Base-by-base conservation (phyloP, 2,113 vertebrate species). In the Larimichthys crocea region DNA sequence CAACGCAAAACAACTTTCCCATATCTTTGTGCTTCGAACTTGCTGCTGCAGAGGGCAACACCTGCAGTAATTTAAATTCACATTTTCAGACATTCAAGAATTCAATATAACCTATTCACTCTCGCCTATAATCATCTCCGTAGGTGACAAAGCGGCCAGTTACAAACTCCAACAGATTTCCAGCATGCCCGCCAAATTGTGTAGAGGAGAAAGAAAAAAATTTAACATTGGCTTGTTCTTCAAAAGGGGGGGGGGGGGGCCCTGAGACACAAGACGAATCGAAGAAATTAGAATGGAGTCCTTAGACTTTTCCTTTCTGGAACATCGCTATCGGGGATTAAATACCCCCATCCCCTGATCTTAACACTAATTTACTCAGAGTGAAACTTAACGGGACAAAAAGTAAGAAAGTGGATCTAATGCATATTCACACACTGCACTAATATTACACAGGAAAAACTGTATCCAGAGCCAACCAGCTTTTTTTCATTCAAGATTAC, bases 21-120 rank as follows among this genome's bases (percentile, higher is more conserved):
- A n/a, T 10, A 14, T 66, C 16, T 53, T n/a, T 64, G 40, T 24
- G 22, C 20, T n/a, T n/a, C 40, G n/a, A 31, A 1, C 12, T 42
- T 14, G 17, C 16, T 52, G n/a, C 44, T 31, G 22, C 64, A 70
- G 2, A 70, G 57, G 2, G 48, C 15, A 77, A 24, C 19, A 14
- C 26, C 15, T 48, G 17, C 35, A 74, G 44, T 42, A 56, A 77
- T 86, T 70, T 31, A 53, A n/a, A n/a, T n/a, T n/a, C 46, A 62
- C 4, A n/a, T 60, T 65, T 66, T 56, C 48, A 19, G 48, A n/a
- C 20, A n/a, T n/a, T 49, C 24, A 17, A 73, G 46, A 50, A 71
- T 65, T 66, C 55, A 50, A 55, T 62, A 35, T 2, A 72, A 57
- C 31, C 3, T n/a, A 19, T 76, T 72, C 66, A 71, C 2, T 80